Conservation (phyloP, 2,113 vertebrate genomes). For the Python bivittatus region DNA sequence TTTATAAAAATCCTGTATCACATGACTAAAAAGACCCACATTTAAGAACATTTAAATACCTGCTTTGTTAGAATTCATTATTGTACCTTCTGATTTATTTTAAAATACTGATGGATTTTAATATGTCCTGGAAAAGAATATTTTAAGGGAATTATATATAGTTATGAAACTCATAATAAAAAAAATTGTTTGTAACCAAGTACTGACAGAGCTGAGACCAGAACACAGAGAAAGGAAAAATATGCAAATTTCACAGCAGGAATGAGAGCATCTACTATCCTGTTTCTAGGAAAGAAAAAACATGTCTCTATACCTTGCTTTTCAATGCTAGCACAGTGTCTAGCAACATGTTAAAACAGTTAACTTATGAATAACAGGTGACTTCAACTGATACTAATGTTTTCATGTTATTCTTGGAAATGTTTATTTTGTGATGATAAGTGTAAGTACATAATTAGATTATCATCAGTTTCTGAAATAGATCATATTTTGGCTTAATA, state of each 20-base stretch:
- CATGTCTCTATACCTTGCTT: neutral
- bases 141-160: constrained; percentile 9
- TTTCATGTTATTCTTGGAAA: neutral
- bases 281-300: constrained; percentile 27
- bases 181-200: constrained; percentile 31
- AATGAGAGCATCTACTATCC: neutral
- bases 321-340: neutral
- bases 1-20: neutral
- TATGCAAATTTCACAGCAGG: constrained; percentile 33
- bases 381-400: neutral
- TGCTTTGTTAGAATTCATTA: neutral
- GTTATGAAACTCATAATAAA: neutral
- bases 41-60: neutral
- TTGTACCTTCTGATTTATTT: neutral
- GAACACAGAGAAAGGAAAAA: constrained; percentile 21
- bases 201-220: constrained; percentile 25
- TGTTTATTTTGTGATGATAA: accelerated
- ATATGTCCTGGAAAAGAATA: neutral
- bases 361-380: accelerated
- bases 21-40: neutral
- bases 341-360: neutral
- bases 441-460: neutral
- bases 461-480: neutral
- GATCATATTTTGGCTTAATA: neutral
- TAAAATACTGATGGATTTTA: neutral